Evolutionary conservation across 2,113 vertebrate genomes (phyloP).

Genomic region (Anarrhichthys ocellatus): DNA sequence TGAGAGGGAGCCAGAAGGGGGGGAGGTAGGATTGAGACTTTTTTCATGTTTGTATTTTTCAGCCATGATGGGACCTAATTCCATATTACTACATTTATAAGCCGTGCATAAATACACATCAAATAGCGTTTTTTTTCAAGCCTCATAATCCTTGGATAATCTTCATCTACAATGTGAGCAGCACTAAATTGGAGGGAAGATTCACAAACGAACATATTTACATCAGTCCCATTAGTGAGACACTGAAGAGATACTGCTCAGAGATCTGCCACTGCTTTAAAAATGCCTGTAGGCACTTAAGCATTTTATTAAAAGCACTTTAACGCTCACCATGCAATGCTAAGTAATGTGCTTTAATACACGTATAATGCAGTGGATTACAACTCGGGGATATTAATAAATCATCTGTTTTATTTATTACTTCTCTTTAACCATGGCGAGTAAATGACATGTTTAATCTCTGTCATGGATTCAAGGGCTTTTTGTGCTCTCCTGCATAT

Average conservation of each 20-base stretch:
- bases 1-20: slow-evolving; percentile 62
- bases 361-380: slow-evolving; percentile 80
- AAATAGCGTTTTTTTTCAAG: slow-evolving; percentile 65
- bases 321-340: slow-evolving; percentile 66
- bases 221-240: slow-evolving; percentile 81
- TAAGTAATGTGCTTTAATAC: slow-evolving; percentile 80
- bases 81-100: slow-evolving; percentile 78
- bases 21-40: slow-evolving; percentile 50
- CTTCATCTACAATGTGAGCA: slow-evolving; percentile 80
- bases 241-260: slow-evolving; percentile 68
- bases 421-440: slow-evolving; percentile 59
- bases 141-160: slow-evolving; percentile 83
- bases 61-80: slow-evolving; percentile 74
- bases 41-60: slow-evolving; percentile 63
- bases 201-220: slow-evolving; percentile 85
- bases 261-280: slow-evolving; percentile 72
- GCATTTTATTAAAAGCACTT: slow-evolving; percentile 82
- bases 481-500: slow-evolving; percentile 25
- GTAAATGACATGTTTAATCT: slow-evolving; percentile 78
- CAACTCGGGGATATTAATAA: slow-evolving; percentile 79
- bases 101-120: slow-evolving; percentile 79
- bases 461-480: slow-evolving; percentile 58
- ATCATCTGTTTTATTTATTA: slow-evolving; percentile 79
- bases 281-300: slow-evolving; percentile 77
- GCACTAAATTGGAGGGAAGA: slow-evolving; percentile 79